Evolutionary conservation across 2,113 vertebrate species (phyloP), one percentile per base, ranked within the genome.

Genomic region (Cynocephalus volans): DNA sequence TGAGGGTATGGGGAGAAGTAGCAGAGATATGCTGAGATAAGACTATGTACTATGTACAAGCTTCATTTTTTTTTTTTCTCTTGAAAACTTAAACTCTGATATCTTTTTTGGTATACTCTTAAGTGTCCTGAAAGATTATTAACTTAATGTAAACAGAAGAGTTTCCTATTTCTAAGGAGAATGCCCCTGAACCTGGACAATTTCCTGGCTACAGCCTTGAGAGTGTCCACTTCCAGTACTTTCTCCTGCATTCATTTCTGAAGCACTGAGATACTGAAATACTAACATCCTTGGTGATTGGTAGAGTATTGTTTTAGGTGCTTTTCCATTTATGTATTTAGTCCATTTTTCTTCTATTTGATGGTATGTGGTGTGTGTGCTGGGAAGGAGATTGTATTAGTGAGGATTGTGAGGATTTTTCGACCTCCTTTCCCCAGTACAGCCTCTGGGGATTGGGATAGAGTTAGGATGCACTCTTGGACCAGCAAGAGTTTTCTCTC

Each of bases 41-140:
- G 17, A 0, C 3, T 54, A 60, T 8, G 1, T 19, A 36, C 3
- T 54, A 60, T 8, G 1, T 19, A 36, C 3, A 79, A 9, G 0
- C 31, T 64, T 52, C 28, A 19, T 17, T 13, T 24, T 69, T 86
- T 33, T 8, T 56, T 21, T 60, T 80, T 36, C 8, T 52, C 72
- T 92, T 84, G 14, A 83, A 2, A 90, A 84, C 1, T 50, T 17
- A 6, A 12, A 79, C 5, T 90, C 41, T 33, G 24, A 72, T 14
- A 50, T 45, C 6, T 48, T 58, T 93, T 77, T 5, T 1, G 21
- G 12, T 6, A 50, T 79, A 19, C 5, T 70, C 11, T 33, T 90
- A 77, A 92, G 28, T 62, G 8, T 69, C 62, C 54, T 87, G n/a
- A 73, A 93, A 86, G 15, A 45, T 17, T 56, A 14, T 26, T 52